Evolutionary conservation across 2,888 invertebrate species (phyloP), one percentile per base, ranked within the genome.

Genomic region (Cepaea hortensis): DNA sequence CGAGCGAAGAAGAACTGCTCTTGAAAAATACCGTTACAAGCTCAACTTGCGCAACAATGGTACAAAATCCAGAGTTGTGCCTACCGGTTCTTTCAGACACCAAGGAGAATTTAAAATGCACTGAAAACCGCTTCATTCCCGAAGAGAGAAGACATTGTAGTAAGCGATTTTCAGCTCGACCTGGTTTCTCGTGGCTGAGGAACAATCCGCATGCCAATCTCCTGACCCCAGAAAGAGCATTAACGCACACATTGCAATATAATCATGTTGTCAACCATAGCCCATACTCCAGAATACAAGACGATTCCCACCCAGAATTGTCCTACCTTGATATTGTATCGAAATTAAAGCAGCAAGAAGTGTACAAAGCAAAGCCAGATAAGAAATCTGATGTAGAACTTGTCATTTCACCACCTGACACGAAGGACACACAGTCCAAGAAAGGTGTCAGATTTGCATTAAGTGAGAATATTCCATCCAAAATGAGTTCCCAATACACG

Each of bases 231-330:
- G 80, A 81, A 15, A 11, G 80, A 65, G 81, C 76, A 3, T 18
- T 75, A 35, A 11, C 55, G 23, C 72, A 75, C 3, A 23, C n/a
- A 23, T n/a, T 4, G 35, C 23, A 75, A 15, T 46, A 20, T 15
- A 35, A 35, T 70, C 50, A 46, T 18, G 46, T 13, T 7, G 7
- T 18, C 4, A n/a, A 15, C 11, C 48, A 46, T 15, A 62, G 62
- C 20, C 20, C 23, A 0, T 62, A 35, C 65, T 20, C 77, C 55
- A 72, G 73, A 9, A 15, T 61, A 11, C 15, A 48, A 5, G 81
- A 84, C 55, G 68, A 68, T n/a, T 83, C 83, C n/a, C 87, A 85
- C 55, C 85, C 87, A 15, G 83, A 83, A 61, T 75, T 85, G 23
- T 61, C 79, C 1, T 85, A 84, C 23, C 61, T 87, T 20, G 81